Evolutionary conservation across 1,140 invertebrate genomes (phyloP).

Genomic region (Melitaea cinxia): DNA sequence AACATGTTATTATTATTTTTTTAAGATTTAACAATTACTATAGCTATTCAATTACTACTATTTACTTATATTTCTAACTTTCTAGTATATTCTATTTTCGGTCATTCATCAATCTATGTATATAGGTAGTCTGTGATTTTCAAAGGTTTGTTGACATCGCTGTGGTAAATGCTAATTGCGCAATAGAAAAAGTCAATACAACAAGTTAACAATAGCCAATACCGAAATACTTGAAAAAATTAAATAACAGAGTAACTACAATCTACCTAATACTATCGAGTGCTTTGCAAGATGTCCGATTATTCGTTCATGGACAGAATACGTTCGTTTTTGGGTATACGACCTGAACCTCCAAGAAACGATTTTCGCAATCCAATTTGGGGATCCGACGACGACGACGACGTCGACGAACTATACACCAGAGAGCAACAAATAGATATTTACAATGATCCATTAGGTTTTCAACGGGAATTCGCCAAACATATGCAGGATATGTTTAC

Average conservation of each 20-base stretch:
- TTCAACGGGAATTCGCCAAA: slow-evolving; percentile 60
- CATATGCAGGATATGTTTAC: slow-evolving; percentile 71
- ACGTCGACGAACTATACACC: slow-evolving; percentile 66
- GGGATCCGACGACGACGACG: slow-evolving; percentile 72
- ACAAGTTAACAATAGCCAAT: neutral
- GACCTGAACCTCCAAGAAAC: slow-evolving; percentile 59
- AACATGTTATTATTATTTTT: too few relatives aligned
- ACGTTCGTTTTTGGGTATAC: slow-evolving; percentile 64
- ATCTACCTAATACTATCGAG: slow-evolving; percentile 15
- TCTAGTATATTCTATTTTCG: neutral
- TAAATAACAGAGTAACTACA: neutral
- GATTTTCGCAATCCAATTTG: slow-evolving; percentile 76
- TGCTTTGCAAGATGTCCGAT: slow-evolving; percentile 46
- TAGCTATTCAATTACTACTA: too few relatives aligned
- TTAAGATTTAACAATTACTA: too few relatives aligned
- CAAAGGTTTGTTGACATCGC: neutral
- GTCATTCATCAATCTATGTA: neutral
- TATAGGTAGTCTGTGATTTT: neutral
- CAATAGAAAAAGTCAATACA: slow-evolving; percentile 54
- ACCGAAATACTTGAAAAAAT: slow-evolving; percentile 6
- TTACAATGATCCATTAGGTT: slow-evolving; percentile 48
- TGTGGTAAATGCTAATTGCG: slow-evolving; percentile 65
- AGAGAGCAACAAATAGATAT: slow-evolving; percentile 53
- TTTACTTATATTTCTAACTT: too few relatives aligned
- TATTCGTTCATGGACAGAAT: slow-evolving; percentile 62